phyloP scores from a whole-genome alignment of 2,888 invertebrate species.

The Alcis repandata region DNA sequence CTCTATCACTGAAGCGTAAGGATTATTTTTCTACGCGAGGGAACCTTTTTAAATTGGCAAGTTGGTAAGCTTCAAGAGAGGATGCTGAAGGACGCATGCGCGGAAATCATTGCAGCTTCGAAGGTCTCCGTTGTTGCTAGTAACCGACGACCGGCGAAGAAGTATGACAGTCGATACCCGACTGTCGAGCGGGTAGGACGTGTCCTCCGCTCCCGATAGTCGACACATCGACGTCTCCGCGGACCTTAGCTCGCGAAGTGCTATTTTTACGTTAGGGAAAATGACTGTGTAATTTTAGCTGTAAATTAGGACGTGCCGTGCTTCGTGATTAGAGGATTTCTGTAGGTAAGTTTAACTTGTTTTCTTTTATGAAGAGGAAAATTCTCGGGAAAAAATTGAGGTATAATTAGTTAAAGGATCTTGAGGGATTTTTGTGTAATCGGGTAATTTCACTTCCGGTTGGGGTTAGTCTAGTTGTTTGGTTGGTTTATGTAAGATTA shows the following conservation, averaged over 20 bases:
- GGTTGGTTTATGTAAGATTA: constrained; percentile 27
- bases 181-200: constrained; percentile 58
- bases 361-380: constrained; percentile 43
- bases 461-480: constrained; percentile 37
- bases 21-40: constrained; percentile 53
- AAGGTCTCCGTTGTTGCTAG: constrained; percentile 47
- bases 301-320: constrained; percentile 50
- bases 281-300: constrained; percentile 51
- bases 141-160: constrained; percentile 29
- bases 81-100: constrained; percentile 78
- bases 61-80: constrained; percentile 51
- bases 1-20: constrained; percentile 45
- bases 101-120: constrained; percentile 73
- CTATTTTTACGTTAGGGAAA: constrained; percentile 47
- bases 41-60: constrained; percentile 58
- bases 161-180: constrained; percentile 76
- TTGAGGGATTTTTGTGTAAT: constrained; percentile 47
- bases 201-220: constrained; percentile 43
- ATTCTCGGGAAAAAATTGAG: constrained; percentile 46
- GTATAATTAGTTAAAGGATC: constrained; percentile 52
- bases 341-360: constrained; percentile 54
- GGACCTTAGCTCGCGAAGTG: constrained; percentile 45
- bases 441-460: constrained; percentile 36
- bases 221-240: constrained; percentile 26
- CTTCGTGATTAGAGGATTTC: constrained; percentile 51